These are phyloP conservation scores for Trematomus loennbergii DNA, from an alignment of 2,113 vertebrate genomes.

Conservation along the genomic window DNA sequence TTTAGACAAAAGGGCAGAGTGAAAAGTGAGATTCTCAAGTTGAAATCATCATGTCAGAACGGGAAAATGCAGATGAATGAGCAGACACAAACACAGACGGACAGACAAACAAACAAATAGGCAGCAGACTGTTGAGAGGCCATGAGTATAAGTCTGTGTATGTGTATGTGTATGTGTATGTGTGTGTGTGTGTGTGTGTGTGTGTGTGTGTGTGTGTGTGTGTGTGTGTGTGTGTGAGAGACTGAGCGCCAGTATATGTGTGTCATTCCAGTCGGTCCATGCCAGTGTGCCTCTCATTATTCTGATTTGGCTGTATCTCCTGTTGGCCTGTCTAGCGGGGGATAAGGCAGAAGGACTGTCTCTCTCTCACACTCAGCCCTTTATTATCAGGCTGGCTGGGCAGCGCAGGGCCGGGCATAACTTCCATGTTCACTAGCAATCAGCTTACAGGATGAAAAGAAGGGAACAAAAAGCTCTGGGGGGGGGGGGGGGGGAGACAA, in stretches of 20 bases:
- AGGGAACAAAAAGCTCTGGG: constrained; percentile 42
- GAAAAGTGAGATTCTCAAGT: constrained; percentile 68
- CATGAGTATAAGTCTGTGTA: background rate
- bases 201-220: constrained; percentile 16
- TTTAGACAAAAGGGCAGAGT: constrained; percentile 55
- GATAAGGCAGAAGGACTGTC: constrained; percentile 75
- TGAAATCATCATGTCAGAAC: constrained; percentile 72
- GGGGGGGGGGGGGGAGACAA: constrained; percentile 26
- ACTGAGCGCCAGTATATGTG: constrained; percentile 66
- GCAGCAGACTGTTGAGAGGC: constrained; percentile 68
- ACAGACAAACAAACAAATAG: constrained; percentile 83
- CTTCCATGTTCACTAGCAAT: constrained; percentile 72
- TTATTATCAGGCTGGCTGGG: constrained; percentile 77
- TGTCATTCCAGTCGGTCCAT: constrained; percentile 75
- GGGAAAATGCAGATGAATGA: constrained; percentile 74
- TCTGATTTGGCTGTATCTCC: constrained; percentile 81
- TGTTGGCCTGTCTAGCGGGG: constrained; percentile 77
- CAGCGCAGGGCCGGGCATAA: constrained; percentile 63
- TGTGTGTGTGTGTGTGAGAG: background rate
- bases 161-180: background rate
- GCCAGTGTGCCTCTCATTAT: constrained; percentile 83
- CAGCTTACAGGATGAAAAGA: constrained; percentile 51
- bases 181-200: constrained; percentile 19
- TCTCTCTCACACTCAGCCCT: constrained; percentile 71
- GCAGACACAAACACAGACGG: constrained; percentile 70